Base-by-base conservation (phyloP, 2,888 invertebrate genomes). In the Stenotaenia linearis region DNA sequence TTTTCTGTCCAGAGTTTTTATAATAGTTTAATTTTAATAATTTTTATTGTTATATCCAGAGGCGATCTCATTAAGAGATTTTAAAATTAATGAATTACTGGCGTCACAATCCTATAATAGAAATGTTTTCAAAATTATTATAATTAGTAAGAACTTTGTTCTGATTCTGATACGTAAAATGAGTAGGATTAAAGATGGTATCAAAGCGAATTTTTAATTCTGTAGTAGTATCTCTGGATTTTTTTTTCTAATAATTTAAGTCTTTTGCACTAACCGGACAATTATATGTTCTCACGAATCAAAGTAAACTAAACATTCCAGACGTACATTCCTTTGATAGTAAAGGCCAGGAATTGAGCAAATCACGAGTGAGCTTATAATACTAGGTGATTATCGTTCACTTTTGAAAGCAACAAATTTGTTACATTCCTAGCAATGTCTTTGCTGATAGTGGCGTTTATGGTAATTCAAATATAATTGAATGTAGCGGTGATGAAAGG, bases 21-120 rank as follows among this genome's bases (percentile, higher is more conserved):
- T 56, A 56, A 56, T 56, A 56, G 56, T 56, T 56, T 56, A 56
- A 56, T 40, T n/a, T 40, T 40, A 56, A 56, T 56, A 23, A 56
- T 56, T 56, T 56, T 56, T 56, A 56, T 56, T 40, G 9, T 45
- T 45, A 18, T 23, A 56, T 56, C 21, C 56, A 56, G 56, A 56
- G 21, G 21, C n/a, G 21, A 56, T 56, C 18, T 56, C 56, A n/a
- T 21, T 10, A 23, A 18, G 18, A 75, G 25, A 75, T 75, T 25
- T 75, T 75, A 75, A 75, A n/a, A n/a, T n/a, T 75, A 7, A 75
- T 25, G 75, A 32, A 56, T 56, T 56, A 56, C 56, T 56, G 56
- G 56, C 56, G 56, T 56, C 56, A 56, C 56, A n/a, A 56, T 23
- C 56, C 18, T 12, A 23, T 56, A 56, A 56, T 56, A 56, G 23